phyloP scores from a whole-genome alignment of 2,113 vertebrate genomes.

The Nothobranchius kuhntae region DNA sequence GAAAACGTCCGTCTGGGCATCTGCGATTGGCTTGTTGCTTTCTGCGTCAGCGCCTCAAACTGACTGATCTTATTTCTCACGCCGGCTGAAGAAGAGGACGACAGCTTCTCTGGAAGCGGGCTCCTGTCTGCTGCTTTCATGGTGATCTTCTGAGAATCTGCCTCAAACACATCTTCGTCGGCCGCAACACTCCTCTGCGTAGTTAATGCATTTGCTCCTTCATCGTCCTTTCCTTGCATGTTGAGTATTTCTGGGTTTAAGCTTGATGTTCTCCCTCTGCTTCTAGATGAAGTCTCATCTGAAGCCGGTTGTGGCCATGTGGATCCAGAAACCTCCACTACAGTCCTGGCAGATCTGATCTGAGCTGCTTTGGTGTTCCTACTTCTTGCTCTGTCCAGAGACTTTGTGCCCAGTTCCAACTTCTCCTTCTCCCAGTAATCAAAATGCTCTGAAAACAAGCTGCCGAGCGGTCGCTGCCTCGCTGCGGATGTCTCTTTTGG shows the following conservation, averaged over 20 bases:
- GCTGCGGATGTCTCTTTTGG: slow-evolving; percentile 17
- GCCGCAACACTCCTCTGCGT: neutral
- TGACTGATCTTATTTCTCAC: slow-evolving; percentile 79
- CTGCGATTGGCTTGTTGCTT: slow-evolving; percentile 13
- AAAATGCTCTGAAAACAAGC: slow-evolving; percentile 14
- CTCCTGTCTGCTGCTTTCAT: slow-evolving; percentile 28
- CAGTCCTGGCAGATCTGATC: slow-evolving; percentile 37
- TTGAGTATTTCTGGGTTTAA: slow-evolving; percentile 3
- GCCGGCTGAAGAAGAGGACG: slow-evolving; percentile 37
- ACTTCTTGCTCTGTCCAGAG: slow-evolving; percentile 66
- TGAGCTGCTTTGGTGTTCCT: slow-evolving; percentile 42
- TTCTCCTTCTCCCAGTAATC: neutral
- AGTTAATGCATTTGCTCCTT: neutral
- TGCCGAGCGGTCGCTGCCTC: slow-evolving; percentile 10
- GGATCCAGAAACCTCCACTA: neutral
- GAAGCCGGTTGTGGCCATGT: neutral
- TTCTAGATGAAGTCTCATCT: slow-evolving; percentile 1
- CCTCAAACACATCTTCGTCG: slow-evolving; percentile 54
- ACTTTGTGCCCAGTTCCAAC: slow-evolving; percentile 44
- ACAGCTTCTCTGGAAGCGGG: slow-evolving; percentile 9
- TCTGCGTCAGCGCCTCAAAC: slow-evolving; percentile 76
- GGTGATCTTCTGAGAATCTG: slow-evolving; percentile 19
- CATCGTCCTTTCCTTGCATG: neutral
- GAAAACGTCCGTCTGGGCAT: slow-evolving; percentile 61
- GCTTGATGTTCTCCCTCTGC: neutral